These are phyloP conservation scores for Tokudaia muenninki DNA, from an alignment of 2,797 vertebrate species.

Conservation along the genomic window DNA sequence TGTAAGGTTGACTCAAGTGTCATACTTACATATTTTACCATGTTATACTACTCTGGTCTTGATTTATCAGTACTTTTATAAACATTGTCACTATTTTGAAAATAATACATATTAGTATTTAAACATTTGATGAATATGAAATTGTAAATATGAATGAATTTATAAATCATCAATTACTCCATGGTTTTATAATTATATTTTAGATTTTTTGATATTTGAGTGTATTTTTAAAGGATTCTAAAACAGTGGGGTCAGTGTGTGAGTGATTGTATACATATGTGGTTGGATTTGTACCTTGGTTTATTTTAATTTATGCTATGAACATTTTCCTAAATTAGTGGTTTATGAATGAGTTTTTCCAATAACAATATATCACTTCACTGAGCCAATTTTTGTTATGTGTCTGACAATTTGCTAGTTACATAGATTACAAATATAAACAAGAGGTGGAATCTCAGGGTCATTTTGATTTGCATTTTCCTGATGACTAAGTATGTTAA, in stretches of 20 bases:
- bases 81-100: neutral
- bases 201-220: neutral
- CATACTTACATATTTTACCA: neutral
- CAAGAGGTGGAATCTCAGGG: neutral
- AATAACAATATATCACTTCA: conserved; percentile 55
- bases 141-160: neutral
- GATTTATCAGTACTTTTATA: neutral
- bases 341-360: conserved; percentile 53
- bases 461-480: too few species aligned
- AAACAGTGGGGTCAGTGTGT: neutral
- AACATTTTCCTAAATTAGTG: conserved; percentile 36
- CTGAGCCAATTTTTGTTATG: conserved; percentile 31
- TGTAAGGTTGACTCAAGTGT: neutral
- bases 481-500: too few species aligned
- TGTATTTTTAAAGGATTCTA: neutral
- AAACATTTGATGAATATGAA: neutral
- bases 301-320: conserved; percentile 53
- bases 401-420: conserved; percentile 17
- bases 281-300: neutral
- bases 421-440: conserved; percentile 45
- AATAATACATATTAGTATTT: neutral
- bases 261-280: neutral
- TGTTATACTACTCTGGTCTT: conserved; percentile 22
- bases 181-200: conserved; percentile 15
- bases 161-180: neutral